A percentile compares a stretch with the other conserved stretches of the same genome.
These are phyloP conservation scores for Bombus impatiens DNA, from an alignment of 1,140 invertebrate genomes.

Conservation along the genomic window DNA sequence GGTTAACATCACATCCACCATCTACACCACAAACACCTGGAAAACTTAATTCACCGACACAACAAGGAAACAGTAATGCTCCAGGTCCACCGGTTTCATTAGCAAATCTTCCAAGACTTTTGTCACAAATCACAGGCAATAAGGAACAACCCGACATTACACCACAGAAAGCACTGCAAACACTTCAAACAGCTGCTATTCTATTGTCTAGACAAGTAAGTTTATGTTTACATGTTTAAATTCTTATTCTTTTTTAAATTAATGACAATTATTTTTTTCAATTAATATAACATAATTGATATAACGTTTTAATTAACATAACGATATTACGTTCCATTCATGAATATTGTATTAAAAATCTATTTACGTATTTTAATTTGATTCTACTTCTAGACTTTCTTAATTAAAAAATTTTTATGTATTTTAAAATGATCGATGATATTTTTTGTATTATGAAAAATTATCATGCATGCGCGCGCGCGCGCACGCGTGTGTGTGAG, in stretches of 20 bases:
- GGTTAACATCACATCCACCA: conserved; percentile 85
- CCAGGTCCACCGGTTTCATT: conserved; percentile 83
- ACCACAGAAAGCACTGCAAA: conserved; percentile 84
- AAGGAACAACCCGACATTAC: conserved; percentile 83
- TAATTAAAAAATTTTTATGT: too few relatives aligned
- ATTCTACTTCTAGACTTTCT: neutral
- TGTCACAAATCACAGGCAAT: conserved; percentile 83
- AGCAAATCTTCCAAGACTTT: conserved; percentile 82
- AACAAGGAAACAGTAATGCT: conserved; percentile 81
- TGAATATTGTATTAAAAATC: neutral
- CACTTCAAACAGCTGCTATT: conserved; percentile 84
- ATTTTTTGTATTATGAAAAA: too few relatives aligned
- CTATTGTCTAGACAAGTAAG: conserved; percentile 82
- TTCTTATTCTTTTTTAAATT: too few relatives aligned
- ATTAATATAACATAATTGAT: too few relatives aligned
- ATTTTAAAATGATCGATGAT: too few relatives aligned
- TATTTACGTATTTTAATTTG: neutral
- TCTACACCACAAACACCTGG: conserved; percentile 78
- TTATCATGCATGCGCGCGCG: too few relatives aligned
- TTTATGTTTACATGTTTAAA: neutral
- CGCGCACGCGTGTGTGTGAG: too few relatives aligned
- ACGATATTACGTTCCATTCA: neutral
- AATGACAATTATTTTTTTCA: too few relatives aligned
- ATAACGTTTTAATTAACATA: too few relatives aligned
- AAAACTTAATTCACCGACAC: conserved; percentile 81